These are phyloP conservation scores for Altica lythri DNA, from an alignment of 2,888 invertebrate genomes.

Conservation along the genomic window DNA sequence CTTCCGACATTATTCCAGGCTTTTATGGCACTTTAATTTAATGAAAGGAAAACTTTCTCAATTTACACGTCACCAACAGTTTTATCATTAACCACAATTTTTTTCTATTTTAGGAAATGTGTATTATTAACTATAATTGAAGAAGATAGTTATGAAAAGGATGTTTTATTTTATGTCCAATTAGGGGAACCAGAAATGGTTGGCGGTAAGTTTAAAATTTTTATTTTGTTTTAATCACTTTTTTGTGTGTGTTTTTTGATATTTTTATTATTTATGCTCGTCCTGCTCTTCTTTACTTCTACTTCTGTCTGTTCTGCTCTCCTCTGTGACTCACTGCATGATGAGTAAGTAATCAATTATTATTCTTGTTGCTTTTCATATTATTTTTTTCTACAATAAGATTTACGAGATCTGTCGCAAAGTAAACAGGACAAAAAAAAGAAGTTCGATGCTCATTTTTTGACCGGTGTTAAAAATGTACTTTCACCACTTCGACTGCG, in stretches of 20 bases:
- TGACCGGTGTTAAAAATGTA: no score
- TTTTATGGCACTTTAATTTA: no score
- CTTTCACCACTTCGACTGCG: no score
- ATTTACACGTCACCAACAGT: no score
- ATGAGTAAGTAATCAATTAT: constrained; percentile 58
- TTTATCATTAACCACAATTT: background rate
- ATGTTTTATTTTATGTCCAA: constrained; percentile 90
- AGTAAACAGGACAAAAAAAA: no score
- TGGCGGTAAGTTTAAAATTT: constrained; percentile 70
- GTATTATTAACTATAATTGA: constrained; percentile 89
- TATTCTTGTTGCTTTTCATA: no score
- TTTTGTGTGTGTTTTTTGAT: constrained; percentile 22
- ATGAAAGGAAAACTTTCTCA: no score
- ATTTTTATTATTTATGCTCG: constrained; percentile 44
- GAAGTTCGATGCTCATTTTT: no score
- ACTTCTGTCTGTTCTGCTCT: constrained; percentile 44
- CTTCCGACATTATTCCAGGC: no score
- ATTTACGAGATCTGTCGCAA: no score
- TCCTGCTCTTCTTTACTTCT: constrained; percentile 44
- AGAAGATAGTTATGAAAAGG: constrained; percentile 98
- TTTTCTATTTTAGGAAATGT: constrained; percentile 71
- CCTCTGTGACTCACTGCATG: constrained; percentile 54
- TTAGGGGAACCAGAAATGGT: constrained; percentile 86
- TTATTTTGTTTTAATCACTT: constrained; percentile 33
- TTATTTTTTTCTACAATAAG: no score